A percentile compares a stretch with the other conserved stretches of the same genome.
Conservation (phyloP, 2,797 vertebrate species). For the Eulemur rubriventer region DNA sequence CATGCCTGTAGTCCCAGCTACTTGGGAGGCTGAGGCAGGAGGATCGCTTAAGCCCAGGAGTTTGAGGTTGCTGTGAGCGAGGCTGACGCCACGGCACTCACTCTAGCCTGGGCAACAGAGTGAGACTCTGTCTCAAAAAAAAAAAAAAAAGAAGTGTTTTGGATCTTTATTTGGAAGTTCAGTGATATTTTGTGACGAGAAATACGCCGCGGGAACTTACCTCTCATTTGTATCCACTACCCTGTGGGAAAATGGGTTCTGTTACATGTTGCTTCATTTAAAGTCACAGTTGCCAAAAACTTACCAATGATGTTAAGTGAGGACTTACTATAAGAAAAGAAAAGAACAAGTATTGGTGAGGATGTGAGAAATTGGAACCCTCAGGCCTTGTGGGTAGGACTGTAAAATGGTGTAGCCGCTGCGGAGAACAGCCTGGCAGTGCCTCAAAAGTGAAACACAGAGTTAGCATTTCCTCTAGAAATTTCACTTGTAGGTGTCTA, state of each 20-base stretch:
- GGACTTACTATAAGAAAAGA: background rate
- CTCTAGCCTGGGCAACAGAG: no score
- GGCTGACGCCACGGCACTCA: no score
- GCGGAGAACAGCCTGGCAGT: background rate
- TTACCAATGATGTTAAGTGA: background rate
- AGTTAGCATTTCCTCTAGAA: background rate
- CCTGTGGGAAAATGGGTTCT: background rate
- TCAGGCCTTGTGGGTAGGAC: background rate
- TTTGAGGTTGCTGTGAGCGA: no score
- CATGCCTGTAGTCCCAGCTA: no score
- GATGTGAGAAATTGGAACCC: background rate
- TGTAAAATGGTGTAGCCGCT: background rate
- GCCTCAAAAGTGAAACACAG: background rate
- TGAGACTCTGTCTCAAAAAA: no score
- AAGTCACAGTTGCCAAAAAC: background rate
- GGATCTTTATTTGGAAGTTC: background rate
- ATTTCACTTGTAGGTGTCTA: background rate
- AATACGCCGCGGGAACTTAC: background rate
- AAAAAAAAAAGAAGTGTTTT: background rate
- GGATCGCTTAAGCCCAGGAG: no score
- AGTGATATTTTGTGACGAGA: background rate
- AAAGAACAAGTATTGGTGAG: background rate
- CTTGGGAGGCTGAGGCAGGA: no score
- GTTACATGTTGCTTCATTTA: background rate
- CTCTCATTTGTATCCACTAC: background rate